Base-by-base conservation (phyloP, 2,113 vertebrate species). In the Odocoileus hemionus region DNA sequence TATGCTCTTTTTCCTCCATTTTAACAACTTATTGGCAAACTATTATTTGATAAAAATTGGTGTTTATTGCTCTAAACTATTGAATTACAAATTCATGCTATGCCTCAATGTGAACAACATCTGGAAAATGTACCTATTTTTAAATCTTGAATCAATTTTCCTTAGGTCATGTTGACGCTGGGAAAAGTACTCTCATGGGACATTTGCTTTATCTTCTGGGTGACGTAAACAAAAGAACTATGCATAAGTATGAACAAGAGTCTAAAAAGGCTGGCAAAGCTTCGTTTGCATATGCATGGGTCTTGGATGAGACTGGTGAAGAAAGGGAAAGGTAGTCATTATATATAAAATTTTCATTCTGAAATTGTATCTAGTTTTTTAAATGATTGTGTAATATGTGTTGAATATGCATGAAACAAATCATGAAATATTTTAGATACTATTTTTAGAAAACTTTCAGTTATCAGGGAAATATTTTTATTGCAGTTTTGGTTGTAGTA, bases 141-240 rank as follows among this genome's bases (percentile, higher is more conserved):
- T 98, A 98, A 98, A 98, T 87, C 58, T 43, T 97, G 82, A 96
- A 96, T 97, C 92, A 93, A 95, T 98, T 98, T 88, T 98, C 78
- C 80, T 26, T 98, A 99, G 99, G 99, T 94, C 99, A 99, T 60
- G 99, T 99, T 96, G 99, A 99, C 98, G 99, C 99, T 52, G 99
- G 99, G 94, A 99, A 99, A 98, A 99, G 99, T 98, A 99, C 99
- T 70, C 98, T 99, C 97, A 99, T 99, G 99, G 99, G 99, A 89
- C 99, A 99, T 98, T 98, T 99, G 90, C 99, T 99, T 52, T 99
- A 99, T 97, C 99, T 99, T 96, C 98, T 99, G 98, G 99, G 99
- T 89, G 99, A 99, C 52, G 99, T 99, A 97, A 99, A 99, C 99
- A 99, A 99, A 98, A 99, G 99, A 98, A 99, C 99, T 97, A 99